These are phyloP conservation scores for Florisuga fusca DNA, from an alignment of 2,797 vertebrate genomes.

Conservation along the genomic window DNA sequence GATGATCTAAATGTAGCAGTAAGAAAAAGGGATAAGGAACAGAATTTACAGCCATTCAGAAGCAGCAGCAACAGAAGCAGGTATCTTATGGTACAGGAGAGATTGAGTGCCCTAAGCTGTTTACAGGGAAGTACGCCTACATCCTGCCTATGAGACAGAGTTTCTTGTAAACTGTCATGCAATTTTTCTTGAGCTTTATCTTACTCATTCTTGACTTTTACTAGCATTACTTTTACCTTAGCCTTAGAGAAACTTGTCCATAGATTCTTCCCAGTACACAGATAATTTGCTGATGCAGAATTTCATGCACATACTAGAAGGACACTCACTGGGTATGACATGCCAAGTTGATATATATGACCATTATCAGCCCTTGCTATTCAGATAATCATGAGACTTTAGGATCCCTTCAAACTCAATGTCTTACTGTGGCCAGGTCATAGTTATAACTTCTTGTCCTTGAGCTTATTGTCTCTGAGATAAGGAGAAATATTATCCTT, in stretches of 20 bases:
- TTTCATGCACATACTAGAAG: not conserved
- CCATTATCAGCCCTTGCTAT: not conserved
- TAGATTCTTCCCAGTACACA: not conserved
- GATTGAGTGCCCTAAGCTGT: not conserved
- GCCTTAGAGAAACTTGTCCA: not conserved
- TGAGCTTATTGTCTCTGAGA: not conserved
- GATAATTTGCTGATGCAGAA: not conserved
- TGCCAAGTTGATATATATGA: not conserved
- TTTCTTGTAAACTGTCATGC: not conserved
- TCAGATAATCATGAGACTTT: not conserved
- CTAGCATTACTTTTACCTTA: not conserved
- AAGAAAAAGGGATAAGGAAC: not conserved
- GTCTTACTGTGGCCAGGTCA: not conserved
- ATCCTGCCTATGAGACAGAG: not conserved
- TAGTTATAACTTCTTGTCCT: not conserved
- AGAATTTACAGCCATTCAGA: not conserved
- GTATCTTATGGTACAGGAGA: not conserved
- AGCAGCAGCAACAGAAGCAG: not conserved
- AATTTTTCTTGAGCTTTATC: not conserved
- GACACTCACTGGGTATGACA: not conserved
- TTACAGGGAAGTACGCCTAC: not conserved
- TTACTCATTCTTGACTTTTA: not conserved
- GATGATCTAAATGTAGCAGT: not conserved
- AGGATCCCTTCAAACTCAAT: not conserved
- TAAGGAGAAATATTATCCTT: not conserved